phyloP scores from a whole-genome alignment of 2,888 invertebrate genomes.

The Scrobipalpa costella region DNA sequence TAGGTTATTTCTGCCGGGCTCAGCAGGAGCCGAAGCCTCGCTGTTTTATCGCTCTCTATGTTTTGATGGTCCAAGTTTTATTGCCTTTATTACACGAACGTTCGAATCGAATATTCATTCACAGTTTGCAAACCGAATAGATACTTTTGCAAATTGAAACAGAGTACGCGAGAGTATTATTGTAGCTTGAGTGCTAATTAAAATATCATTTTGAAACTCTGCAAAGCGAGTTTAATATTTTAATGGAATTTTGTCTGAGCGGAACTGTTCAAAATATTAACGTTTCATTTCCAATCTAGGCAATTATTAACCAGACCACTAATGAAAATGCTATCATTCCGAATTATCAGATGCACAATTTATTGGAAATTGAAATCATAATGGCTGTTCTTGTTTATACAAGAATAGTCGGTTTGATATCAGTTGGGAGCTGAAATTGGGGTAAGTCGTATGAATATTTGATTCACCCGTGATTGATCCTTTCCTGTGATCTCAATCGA shows the following conservation, averaged over 20 bases:
- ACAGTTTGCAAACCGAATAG: not conserved
- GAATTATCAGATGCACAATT: conserved; percentile 5
- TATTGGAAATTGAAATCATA: not conserved
- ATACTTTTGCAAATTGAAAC: too few relatives aligned
- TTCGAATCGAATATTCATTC: conserved; percentile 11
- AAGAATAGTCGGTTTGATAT: too few relatives aligned
- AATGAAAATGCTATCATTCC: conserved; percentile 1
- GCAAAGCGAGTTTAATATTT: not conserved
- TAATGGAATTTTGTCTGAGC: not conserved
- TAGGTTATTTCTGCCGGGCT: not conserved
- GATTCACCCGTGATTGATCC: conserved; percentile 10
- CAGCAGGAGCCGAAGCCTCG: not conserved
- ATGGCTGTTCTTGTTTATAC: not conserved
- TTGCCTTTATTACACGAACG: conserved; percentile 9
- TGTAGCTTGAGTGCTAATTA: not conserved
- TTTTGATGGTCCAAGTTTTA: conserved; percentile 21
- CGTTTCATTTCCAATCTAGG: not conserved
- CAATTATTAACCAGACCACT: not conserved
- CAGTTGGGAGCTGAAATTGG: conserved; percentile 1
- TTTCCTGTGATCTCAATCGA: conserved; percentile 1
- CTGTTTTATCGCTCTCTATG: conserved; percentile 16
- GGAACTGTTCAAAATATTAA: not conserved
- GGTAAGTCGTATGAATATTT: conserved; percentile 12
- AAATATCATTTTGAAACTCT: not conserved
- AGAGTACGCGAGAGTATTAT: too few relatives aligned